Percentiles rank a stretch among this genome's conserved stretches.
These are phyloP conservation scores for Callyntrura guangdongensis DNA, from an alignment of 2,888 invertebrate genomes.

Conservation along the genomic window DNA sequence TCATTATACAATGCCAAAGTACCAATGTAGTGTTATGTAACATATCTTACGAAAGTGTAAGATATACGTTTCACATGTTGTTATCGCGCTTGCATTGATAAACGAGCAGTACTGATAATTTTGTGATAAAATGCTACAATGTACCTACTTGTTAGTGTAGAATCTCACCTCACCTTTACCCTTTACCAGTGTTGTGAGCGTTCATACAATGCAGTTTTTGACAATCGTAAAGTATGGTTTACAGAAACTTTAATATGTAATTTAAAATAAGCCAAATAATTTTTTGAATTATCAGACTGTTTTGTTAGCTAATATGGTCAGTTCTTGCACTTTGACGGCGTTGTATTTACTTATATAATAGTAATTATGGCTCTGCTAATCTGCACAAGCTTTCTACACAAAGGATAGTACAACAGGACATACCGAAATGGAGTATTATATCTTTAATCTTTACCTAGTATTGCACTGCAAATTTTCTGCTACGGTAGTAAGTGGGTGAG, in stretches of 20 bases:
- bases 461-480: too few relatives aligned
- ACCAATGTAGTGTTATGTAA: not conserved
- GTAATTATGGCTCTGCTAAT: slow-evolving; percentile 41
- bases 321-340: slow-evolving; percentile 48
- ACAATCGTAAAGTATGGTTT: not conserved
- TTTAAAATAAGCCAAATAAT: not conserved
- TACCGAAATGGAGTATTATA: too few relatives aligned
- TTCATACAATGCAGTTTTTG: not conserved
- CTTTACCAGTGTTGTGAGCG: slow-evolving; percentile 2
- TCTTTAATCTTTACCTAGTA: slow-evolving; percentile 24
- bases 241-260: not conserved
- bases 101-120: slow-evolving; percentile 21
- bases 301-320: slow-evolving; percentile 5
- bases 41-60: not conserved
- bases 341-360: not conserved
- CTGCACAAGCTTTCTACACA: too few relatives aligned
- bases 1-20: slow-evolving; percentile 29
- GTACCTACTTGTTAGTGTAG: not conserved
- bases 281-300: slow-evolving; percentile 40
- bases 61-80: not conserved
- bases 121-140: slow-evolving; percentile 8
- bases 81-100: slow-evolving; percentile 28
- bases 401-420: too few relatives aligned
- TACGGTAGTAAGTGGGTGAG: too few relatives aligned
- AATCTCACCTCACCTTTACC: not conserved